Conservation (phyloP, 2,888 invertebrate species). For the Phengaris arion region DNA sequence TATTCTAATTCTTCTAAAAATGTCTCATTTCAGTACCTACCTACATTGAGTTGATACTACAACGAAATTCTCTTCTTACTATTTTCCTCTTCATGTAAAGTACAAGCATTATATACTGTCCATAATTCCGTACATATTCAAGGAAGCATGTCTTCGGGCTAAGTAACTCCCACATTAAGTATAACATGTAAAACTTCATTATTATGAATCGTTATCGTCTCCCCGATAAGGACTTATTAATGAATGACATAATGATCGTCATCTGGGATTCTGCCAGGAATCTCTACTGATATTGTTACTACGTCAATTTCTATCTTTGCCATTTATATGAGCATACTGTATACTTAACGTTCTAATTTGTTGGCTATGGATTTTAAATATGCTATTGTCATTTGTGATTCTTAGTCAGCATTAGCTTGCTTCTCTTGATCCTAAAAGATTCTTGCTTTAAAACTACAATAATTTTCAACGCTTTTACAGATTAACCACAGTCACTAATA, state of each 20-base stretch:
- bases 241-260: conserved; percentile 6
- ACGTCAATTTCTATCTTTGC: not conserved
- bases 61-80: too few relatives aligned
- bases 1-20: too few relatives aligned
- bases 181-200: not conserved
- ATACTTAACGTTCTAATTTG: not conserved
- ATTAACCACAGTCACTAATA: not conserved
- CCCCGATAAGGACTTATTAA: conserved; percentile 12
- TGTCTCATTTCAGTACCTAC: too few relatives aligned
- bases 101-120: too few relatives aligned
- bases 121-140: not conserved
- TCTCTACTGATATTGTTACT: not conserved
- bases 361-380: not conserved
- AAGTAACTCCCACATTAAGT: not conserved
- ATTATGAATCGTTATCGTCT: conserved; percentile 17
- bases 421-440: not conserved
- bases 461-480: not conserved
- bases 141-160: not conserved
- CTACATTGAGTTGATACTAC: too few relatives aligned
- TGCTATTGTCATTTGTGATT: not conserved
- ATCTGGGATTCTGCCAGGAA: not conserved
- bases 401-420: too few relatives aligned
- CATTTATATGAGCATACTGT: not conserved
- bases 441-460: not conserved
- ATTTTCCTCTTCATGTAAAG: too few relatives aligned